Percentiles rank a stretch among this genome's conserved stretches.
phyloP scores from a whole-genome alignment of 2,888 invertebrate species.

The Eumacrocentrus americanus region DNA sequence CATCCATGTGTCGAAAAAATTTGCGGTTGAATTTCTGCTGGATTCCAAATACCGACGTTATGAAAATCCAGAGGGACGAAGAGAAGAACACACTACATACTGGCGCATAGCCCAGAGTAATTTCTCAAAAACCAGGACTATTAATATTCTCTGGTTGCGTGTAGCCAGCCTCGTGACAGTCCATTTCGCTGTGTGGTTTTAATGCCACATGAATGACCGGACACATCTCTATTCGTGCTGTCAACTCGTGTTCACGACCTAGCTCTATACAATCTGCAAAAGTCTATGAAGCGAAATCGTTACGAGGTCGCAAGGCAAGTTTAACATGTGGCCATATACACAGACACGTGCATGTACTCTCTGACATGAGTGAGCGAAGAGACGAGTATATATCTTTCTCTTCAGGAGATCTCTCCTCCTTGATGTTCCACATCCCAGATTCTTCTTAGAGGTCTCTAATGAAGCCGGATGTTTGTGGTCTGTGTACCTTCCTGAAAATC shows the following conservation, averaged over 20 bases:
- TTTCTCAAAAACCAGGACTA: neutral
- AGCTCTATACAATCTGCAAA: constrained; percentile 1
- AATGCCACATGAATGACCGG: constrained; percentile 9
- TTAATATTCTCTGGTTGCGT: too few relatives aligned
- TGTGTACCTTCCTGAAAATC: constrained; percentile 1
- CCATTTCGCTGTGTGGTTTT: neutral
- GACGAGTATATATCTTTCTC: too few relatives aligned
- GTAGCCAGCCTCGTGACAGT: too few relatives aligned
- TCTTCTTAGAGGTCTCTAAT: neutral
- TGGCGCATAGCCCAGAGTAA: neutral
- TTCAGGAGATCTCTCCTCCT: too few relatives aligned
- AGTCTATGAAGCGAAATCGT: constrained; percentile 16
- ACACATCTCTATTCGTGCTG: constrained; percentile 1
- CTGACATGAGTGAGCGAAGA: neutral
- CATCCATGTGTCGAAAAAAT: neutral
- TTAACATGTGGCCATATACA: neutral
- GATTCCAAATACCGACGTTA: too few relatives aligned
- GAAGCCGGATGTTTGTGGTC: constrained; percentile 10
- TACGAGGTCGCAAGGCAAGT: neutral
- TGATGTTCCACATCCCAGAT: too few relatives aligned
- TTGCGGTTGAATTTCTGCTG: neutral
- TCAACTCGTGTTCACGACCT: constrained; percentile 7
- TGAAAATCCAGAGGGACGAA: neutral
- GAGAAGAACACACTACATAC: too few relatives aligned
- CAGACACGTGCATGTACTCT: neutral